Percentiles rank a stretch among this genome's conserved stretches.
These are phyloP conservation scores for Agrochola macilenta DNA, from an alignment of 2,888 invertebrate species.

Conservation along the genomic window DNA sequence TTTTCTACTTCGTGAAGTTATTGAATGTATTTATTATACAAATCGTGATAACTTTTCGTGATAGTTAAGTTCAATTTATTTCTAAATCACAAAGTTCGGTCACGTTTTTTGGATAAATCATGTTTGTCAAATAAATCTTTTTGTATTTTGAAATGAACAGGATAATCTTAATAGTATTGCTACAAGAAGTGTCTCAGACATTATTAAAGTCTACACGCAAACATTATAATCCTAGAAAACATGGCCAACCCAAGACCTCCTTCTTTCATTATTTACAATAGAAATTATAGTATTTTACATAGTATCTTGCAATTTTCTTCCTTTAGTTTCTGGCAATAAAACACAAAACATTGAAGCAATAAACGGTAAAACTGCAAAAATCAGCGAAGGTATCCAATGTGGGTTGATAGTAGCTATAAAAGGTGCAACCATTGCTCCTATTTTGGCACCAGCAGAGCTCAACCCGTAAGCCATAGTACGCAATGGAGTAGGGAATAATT, in stretches of 20 bases:
- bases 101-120: conserved; percentile 56
- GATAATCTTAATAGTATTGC: conserved; percentile 25
- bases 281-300: conserved; percentile 15
- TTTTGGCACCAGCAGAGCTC: conserved; percentile 72
- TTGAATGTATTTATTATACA: conserved; percentile 48
- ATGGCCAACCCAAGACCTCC: background rate
- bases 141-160: conserved; percentile 43
- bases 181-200: conserved; percentile 23
- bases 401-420: conserved; percentile 75
- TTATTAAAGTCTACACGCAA: conserved; percentile 15
- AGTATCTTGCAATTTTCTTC: conserved; percentile 72
- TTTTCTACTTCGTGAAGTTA: conserved; percentile 16
- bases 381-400: conserved; percentile 76
- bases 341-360: conserved; percentile 70
- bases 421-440: conserved; percentile 78
- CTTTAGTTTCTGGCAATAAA: conserved; percentile 78
- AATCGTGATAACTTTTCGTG: conserved; percentile 50
- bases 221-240: conserved; percentile 12
- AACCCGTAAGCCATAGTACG: conserved; percentile 79
- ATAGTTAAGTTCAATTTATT: conserved; percentile 46
- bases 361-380: conserved; percentile 74
- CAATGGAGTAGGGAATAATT: conserved; percentile 79
- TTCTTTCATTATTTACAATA: background rate
- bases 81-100: conserved; percentile 39
- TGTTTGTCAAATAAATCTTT: conserved; percentile 47